Evolutionary conservation across 2,888 invertebrate genomes (phyloP).

Genomic region (Metallyticus violacea): DNA sequence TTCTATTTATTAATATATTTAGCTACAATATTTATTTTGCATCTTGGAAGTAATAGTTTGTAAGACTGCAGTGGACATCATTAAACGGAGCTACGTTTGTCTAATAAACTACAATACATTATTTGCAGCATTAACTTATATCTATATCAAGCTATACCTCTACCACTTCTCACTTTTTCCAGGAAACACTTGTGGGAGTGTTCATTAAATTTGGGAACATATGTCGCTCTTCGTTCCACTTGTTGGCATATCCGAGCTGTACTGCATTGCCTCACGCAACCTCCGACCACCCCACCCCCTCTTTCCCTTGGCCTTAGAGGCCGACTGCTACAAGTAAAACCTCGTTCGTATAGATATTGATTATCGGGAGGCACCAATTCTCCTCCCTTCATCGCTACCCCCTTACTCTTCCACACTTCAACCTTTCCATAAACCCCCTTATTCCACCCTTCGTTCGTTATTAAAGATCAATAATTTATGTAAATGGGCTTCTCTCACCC

Average conservation of each 20-base stretch:
- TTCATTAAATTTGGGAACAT: neutral
- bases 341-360: slow-evolving; percentile 24
- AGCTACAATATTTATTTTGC: too few species aligned
- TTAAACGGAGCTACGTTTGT: too few species aligned
- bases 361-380: slow-evolving; percentile 25
- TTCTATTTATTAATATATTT: too few species aligned
- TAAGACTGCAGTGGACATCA: too few species aligned
- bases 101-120: too few species aligned
- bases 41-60: too few species aligned
- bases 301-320: neutral
- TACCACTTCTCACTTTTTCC: too few species aligned
- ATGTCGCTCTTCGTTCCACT: neutral
- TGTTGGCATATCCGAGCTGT: slow-evolving; percentile 7
- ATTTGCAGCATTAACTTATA: too few species aligned
- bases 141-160: too few species aligned
- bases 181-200: neutral
- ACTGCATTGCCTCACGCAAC: slow-evolving; percentile 17
- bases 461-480: slow-evolving; percentile 36
- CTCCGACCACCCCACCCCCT: neutral
- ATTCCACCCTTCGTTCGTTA: slow-evolving; percentile 33
- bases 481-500: slow-evolving; percentile 34
- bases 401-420: slow-evolving; percentile 13
- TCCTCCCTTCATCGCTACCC: slow-evolving; percentile 6
- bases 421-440: slow-evolving; percentile 21
- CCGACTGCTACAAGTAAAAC: slow-evolving; percentile 17